Evolutionary conservation across 1,140 invertebrate genomes (phyloP), one percentile per base, ranked within the genome.

Genomic region (Drosophila tsacasi): DNA sequence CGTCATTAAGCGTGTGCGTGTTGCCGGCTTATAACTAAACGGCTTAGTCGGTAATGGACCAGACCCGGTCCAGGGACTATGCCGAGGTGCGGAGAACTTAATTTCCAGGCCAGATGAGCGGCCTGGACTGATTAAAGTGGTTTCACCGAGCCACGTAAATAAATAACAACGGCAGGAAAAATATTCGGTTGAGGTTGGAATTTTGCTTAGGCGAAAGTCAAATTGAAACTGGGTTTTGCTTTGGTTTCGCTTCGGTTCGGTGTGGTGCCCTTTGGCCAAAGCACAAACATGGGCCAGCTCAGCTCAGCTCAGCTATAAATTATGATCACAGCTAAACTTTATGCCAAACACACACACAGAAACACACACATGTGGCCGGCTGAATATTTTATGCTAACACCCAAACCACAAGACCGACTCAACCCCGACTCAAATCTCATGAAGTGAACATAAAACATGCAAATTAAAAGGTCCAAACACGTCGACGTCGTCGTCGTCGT

Each of bases 371-470:
- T 84, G 85, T 90, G 85, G 78, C 66, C 81, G 54, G 81, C 65
- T 89, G 87, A 90, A 89, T 89, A 89, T 89, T 90, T 89, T 90
- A 90, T 89, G 84, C 86, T 63, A 79, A 90, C 68, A 82, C 84
- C 84, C 78, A 90, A 47, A 76, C 84, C 84, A 65, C 84, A 90
- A 55, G 74, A 79, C 85, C 81, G 71, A 76, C 66, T 71, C 49
- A 50, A n/a, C 50, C 73, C 75, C 74, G 55, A 77, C 85, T 90
- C 79, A 90, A 90, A 90, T 87, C 84, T 90, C 86, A 85, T 85
- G 82, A 90, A 90, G 85, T 85, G 85, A 90, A 76, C 85, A 90
- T 90, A 90, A 90, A 90, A 90, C 85, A 90, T 90, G 85, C 81
- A 90, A 90, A 90, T 90, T 90, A 90, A 90, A 90, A 90, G 85